phyloP scores from a whole-genome alignment of 2,797 vertebrate species.

The Phalloptychus januarius region DNA sequence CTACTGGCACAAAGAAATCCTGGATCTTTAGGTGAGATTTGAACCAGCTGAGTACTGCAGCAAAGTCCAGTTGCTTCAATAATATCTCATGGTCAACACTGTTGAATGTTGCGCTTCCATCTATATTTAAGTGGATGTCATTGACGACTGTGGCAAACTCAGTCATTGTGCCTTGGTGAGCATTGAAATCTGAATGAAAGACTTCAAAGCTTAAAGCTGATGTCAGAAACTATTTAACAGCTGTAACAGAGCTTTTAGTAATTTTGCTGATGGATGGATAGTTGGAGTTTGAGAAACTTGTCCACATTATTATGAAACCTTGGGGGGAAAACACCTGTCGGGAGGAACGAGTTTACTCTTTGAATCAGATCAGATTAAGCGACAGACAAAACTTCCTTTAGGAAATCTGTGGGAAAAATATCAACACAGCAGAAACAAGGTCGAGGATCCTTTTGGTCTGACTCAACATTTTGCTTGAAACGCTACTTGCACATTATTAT shows the following conservation, averaged over 20 bases:
- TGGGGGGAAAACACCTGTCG: not conserved
- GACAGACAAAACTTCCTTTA: not conserved
- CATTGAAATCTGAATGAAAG: not conserved
- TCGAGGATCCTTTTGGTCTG: not conserved
- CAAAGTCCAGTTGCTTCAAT: too few species aligned
- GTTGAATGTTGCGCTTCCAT: not conserved
- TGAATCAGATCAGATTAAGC: not conserved
- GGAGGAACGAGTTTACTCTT: not conserved
- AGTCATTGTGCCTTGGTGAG: too few species aligned
- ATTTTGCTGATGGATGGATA: not conserved
- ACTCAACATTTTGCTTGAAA: not conserved
- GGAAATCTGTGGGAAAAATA: not conserved
- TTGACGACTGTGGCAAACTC: not conserved
- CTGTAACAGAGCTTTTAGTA: too few species aligned
- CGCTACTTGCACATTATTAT: not conserved
- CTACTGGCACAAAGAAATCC: too few species aligned
- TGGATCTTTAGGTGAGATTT: too few species aligned
- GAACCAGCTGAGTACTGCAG: too few species aligned
- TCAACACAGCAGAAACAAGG: not conserved
- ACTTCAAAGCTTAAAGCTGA: not conserved
- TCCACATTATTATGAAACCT: not conserved
- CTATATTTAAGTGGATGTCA: not conserved
- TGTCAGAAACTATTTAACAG: not conserved
- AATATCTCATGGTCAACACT: too few species aligned
- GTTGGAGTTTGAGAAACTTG: not conserved